phyloP scores from a whole-genome alignment of 2,113 vertebrate genomes.

The Odontophorus gujanensis region DNA sequence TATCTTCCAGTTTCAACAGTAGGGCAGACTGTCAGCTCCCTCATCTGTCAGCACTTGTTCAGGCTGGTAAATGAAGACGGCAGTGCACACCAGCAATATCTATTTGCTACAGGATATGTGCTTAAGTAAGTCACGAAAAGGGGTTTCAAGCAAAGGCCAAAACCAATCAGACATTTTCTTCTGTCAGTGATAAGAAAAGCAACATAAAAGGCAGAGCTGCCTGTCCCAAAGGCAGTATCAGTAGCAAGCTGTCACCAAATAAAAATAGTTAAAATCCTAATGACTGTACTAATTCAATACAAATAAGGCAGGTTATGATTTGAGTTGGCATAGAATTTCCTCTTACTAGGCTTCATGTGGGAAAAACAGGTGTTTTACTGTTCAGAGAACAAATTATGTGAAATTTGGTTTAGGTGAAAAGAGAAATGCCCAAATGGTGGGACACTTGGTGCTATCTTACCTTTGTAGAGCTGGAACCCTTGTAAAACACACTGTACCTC shows the following conservation, averaged over 20 bases:
- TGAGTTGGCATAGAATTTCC: constrained; percentile 16
- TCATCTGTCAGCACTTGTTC: constrained; percentile 90
- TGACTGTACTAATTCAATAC: constrained; percentile 56
- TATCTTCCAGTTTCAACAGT: constrained; percentile 83
- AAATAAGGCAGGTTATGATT: constrained; percentile 30
- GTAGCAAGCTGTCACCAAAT: constrained; percentile 77
- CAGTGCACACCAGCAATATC: constrained; percentile 81
- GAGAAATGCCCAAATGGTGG: neutral
- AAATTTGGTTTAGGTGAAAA: neutral
- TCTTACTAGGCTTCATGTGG: neutral
- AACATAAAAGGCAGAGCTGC: constrained; percentile 75
- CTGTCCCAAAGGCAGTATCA: constrained; percentile 83
- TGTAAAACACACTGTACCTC: neutral
- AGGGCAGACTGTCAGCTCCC: constrained; percentile 81
- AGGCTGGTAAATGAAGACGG: constrained; percentile 83
- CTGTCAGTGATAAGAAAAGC: constrained; percentile 83
- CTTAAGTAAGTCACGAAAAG: constrained; percentile 73
- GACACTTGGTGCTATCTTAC: neutral
- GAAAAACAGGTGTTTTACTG: neutral
- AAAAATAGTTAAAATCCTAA: constrained; percentile 60
- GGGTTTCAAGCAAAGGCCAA: constrained; percentile 82
- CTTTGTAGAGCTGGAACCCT: neutral
- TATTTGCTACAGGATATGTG: constrained; percentile 82
- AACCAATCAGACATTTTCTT: constrained; percentile 86
- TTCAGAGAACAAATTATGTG: constrained; percentile 5